These are phyloP conservation scores for Thunnus thynnus DNA, from an alignment of 2,113 vertebrate genomes.

Conservation along the genomic window DNA sequence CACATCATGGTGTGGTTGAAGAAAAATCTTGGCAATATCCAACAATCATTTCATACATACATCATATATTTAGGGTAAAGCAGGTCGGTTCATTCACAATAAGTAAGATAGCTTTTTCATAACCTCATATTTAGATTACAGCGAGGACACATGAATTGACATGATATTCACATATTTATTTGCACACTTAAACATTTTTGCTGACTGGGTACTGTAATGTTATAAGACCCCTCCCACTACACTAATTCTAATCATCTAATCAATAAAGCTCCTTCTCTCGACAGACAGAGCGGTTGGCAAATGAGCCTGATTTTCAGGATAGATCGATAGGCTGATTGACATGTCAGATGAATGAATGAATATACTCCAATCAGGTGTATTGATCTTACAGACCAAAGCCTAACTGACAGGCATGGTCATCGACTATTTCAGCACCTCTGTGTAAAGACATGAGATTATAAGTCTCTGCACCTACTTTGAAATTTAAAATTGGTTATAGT, in stretches of 20 bases:
- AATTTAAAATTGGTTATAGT: not conserved
- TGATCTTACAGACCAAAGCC: conserved; percentile 36
- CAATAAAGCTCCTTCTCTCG: conserved; percentile 62
- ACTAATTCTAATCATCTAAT: conserved; percentile 54
- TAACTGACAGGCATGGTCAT: conserved; percentile 34
- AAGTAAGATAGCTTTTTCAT: conserved; percentile 35
- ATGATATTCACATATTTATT: conserved; percentile 26
- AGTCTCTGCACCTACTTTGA: conserved; percentile 11
- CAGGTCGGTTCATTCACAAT: conserved; percentile 29
- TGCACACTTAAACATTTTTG: conserved; percentile 37
- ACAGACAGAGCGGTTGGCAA: conserved; percentile 48
- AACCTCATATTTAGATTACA: conserved; percentile 29
- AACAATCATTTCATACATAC: conserved; percentile 41
- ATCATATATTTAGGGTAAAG: conserved; percentile 29
- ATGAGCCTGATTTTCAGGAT: conserved; percentile 63
- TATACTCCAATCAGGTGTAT: conserved; percentile 69
- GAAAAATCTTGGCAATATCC: conserved; percentile 14
- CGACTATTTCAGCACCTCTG: conserved; percentile 44
- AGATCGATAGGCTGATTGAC: conserved; percentile 66
- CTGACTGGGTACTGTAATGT: conserved; percentile 27
- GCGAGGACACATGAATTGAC: conserved; percentile 4
- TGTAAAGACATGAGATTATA: conserved; percentile 15
- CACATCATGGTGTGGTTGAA: conserved; percentile 17
- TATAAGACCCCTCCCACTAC: conserved; percentile 32
- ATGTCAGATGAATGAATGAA: conserved; percentile 66